Conservation (phyloP, 2,113 vertebrate genomes). For the Eudyptes chrysolophus region DNA sequence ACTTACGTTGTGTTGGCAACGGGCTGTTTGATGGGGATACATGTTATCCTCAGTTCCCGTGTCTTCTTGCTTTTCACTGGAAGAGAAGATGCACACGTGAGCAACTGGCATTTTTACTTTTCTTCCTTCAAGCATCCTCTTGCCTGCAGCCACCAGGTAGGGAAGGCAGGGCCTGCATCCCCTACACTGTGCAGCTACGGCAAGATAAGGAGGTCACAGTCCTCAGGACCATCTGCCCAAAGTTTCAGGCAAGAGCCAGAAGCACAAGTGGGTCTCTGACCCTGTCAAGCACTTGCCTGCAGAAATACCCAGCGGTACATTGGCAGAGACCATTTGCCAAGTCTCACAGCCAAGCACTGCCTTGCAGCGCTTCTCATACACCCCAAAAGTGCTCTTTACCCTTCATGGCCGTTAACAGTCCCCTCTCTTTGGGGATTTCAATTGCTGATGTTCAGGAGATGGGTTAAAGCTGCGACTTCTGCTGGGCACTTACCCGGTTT, state of each 20-base stretch:
- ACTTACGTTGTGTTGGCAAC: slow-evolving; percentile 78
- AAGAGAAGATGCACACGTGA: not conserved
- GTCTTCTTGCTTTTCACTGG: slow-evolving; percentile 76
- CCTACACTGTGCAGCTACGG: not conserved
- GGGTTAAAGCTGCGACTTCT: not conserved
- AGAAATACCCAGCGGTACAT: not conserved
- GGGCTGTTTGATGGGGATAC: slow-evolving; percentile 68
- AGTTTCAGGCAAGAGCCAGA: not conserved
- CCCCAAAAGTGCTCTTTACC: not conserved
- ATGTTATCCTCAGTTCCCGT: slow-evolving; percentile 74
- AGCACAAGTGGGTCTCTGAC: not conserved
- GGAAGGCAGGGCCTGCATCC: not conserved
- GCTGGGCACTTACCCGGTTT: slow-evolving; percentile 28
- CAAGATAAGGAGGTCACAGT: not conserved
- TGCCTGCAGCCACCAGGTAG: not conserved
- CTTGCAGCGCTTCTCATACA: not conserved
- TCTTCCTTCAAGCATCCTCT: not conserved
- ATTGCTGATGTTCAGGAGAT: not conserved
- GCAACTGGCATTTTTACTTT: not conserved
- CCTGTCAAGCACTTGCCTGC: not conserved
- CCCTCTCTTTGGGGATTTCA: not conserved
- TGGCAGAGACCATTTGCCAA: not conserved
- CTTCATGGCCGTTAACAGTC: not conserved
- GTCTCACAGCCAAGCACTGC: not conserved
- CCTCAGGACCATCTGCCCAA: not conserved